phyloP scores from a whole-genome alignment of 2,113 vertebrate genomes.

The Microtus richardsoni region DNA sequence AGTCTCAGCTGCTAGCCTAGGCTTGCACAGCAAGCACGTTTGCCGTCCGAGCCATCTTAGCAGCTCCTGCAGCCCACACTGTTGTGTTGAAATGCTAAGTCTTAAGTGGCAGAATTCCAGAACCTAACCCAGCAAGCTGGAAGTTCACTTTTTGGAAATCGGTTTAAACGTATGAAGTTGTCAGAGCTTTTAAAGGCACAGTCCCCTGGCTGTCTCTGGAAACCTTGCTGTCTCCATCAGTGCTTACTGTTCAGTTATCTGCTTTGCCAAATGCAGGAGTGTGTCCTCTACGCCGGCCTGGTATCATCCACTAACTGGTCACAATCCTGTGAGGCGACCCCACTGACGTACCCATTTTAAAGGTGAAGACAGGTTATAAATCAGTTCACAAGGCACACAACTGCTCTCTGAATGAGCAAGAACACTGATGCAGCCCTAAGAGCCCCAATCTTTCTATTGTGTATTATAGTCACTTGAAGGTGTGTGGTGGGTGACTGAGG shows the following conservation, averaged over 20 bases:
- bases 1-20: neutral
- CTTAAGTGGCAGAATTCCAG: constrained; percentile 12
- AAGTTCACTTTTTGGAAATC: neutral
- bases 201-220: neutral
- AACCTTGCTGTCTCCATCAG: accelerated
- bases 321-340: neutral
- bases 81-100: constrained; percentile 35
- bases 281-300: neutral
- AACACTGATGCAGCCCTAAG: neutral
- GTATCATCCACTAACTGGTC: neutral
- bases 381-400: accelerated
- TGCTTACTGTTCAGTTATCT: accelerated
- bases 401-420: neutral
- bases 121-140: constrained; percentile 2
- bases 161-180: neutral
- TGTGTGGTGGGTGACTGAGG: neutral
- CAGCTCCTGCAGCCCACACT: neutral
- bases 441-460: neutral
- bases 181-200: neutral
- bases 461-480: neutral
- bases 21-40: neutral
- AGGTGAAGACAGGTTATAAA: neutral
- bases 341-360: neutral
- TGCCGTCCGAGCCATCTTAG: neutral
- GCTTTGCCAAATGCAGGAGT: accelerated